These are phyloP conservation scores for Choloepus hoffmanni DNA, from an alignment of 2,113 vertebrate genomes.

Conservation along the genomic window DNA sequence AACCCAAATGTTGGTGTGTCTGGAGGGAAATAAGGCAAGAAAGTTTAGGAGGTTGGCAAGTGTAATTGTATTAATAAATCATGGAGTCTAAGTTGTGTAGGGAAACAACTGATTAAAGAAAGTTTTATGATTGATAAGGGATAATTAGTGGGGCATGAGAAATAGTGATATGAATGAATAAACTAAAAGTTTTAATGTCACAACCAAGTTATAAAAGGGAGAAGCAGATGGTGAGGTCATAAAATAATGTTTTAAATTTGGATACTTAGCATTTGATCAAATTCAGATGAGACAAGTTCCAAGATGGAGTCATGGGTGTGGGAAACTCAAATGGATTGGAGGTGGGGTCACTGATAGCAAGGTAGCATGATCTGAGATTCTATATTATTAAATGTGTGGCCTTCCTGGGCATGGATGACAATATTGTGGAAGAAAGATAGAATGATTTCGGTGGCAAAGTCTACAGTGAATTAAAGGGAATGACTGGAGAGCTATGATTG, in stretches of 20 bases:
- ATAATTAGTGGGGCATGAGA: background rate
- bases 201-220: background rate
- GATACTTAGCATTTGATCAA: background rate
- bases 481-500: background rate
- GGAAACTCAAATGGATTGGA: background rate
- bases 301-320: background rate
- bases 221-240: accelerated
- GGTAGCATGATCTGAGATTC: background rate
- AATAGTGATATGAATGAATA: background rate
- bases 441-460: background rate
- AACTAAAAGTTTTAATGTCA: background rate
- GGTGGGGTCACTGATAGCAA: background rate
- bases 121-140: background rate
- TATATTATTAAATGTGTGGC: no score
- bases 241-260: background rate
- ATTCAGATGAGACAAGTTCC: background rate
- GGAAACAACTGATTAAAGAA: background rate
- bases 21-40: background rate
- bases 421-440: no score
- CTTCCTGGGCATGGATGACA: accelerated
- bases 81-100: background rate
- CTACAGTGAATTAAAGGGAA: background rate
- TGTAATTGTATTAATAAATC: accelerated
- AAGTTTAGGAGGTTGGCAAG: background rate
- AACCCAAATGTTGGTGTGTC: background rate